phyloP scores from a whole-genome alignment of 2,888 invertebrate species.

The Pachydiplax longipennis region DNA sequence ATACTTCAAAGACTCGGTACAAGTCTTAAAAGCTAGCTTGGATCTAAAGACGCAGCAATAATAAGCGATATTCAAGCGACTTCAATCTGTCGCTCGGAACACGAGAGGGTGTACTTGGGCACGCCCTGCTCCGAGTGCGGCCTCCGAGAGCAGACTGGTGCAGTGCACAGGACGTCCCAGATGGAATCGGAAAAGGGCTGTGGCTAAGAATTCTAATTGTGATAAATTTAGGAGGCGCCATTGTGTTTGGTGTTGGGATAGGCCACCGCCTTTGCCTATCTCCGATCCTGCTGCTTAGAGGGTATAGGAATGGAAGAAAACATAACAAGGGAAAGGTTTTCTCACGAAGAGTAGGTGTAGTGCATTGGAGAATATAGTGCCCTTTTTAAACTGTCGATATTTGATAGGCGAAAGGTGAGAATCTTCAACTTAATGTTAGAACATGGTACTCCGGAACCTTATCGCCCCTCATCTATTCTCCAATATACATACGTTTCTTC shows the following conservation, averaged over 20 bases:
- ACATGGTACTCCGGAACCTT: background rate
- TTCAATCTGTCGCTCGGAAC: background rate
- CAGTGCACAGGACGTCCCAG: background rate
- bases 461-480: too few species aligned
- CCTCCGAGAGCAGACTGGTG: background rate
- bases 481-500: too few species aligned
- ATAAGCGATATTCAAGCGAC: background rate
- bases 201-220: constrained; percentile 22
- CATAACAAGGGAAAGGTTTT: background rate
- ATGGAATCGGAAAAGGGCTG: background rate
- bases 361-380: background rate
- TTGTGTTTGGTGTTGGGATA: background rate
- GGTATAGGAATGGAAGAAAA: background rate
- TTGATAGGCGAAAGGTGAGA: background rate
- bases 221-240: background rate
- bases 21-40: too few species aligned
- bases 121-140: background rate
- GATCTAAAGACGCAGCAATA: background rate
- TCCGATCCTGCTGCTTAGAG: background rate
- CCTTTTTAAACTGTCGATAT: background rate
- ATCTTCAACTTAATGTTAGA: background rate
- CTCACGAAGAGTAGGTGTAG: background rate
- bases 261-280: background rate
- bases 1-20: too few species aligned
- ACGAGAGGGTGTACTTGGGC: background rate